Conservation (phyloP, 2,113 vertebrate genomes). For the Heterocephalus glaber region DNA sequence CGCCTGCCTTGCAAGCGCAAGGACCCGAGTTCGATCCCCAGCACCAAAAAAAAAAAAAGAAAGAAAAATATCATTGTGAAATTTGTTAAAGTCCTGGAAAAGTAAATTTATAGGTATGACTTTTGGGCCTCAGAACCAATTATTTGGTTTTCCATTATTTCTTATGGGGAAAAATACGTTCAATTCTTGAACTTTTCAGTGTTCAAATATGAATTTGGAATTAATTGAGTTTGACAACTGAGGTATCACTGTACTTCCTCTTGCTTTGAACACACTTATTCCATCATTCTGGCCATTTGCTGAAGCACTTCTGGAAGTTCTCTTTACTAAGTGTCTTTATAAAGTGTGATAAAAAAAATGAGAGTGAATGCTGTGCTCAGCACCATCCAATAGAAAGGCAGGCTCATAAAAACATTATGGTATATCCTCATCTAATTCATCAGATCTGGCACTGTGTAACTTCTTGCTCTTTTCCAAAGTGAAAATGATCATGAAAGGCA, state of each 20-base stretch:
- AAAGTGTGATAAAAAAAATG: not conserved
- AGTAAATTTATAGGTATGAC: not conserved
- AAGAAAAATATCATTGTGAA: not conserved
- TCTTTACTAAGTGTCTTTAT: not conserved
- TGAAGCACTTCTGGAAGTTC: not conserved
- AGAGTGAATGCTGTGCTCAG: not conserved
- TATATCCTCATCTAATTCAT: not conserved
- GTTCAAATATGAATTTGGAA: not conserved
- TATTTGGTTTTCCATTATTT: not conserved
- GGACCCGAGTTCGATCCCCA: too few species aligned
- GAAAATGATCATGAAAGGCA: not conserved
- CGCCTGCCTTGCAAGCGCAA: too few species aligned
- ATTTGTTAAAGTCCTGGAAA: not conserved
- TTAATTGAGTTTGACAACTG: not conserved
- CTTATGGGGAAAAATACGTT: not conserved
- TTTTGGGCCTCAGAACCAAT: not conserved
- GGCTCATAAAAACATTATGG: not conserved
- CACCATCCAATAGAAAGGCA: not conserved
- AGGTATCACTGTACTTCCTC: not conserved
- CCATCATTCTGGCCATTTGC: not conserved
- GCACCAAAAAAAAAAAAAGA: too few species aligned
- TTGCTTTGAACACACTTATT: not conserved
- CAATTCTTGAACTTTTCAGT: not conserved
- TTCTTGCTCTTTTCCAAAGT: not conserved
- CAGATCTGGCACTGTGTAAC: not conserved